Evolutionary conservation across 2,888 invertebrate genomes (phyloP).

Genomic region (Thera britannica): DNA sequence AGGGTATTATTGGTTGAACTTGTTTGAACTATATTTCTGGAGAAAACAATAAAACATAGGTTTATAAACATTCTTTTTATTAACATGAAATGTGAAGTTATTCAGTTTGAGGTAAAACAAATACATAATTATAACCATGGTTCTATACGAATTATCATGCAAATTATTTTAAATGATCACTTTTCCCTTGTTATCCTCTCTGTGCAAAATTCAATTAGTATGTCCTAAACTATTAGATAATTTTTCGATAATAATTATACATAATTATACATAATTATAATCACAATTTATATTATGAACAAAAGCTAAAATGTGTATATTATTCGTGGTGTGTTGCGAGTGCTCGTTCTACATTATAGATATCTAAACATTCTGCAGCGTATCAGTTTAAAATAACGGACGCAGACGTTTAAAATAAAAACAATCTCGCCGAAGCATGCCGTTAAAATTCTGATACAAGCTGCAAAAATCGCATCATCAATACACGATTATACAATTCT

Average conservation of each 20-base stretch:
- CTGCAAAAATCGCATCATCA: conserved; percentile 10
- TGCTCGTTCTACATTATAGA: too few relatives aligned
- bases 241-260: conserved; percentile 27
- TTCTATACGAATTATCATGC: conserved; percentile 27
- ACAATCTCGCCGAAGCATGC: conserved; percentile 3
- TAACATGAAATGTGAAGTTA: conserved; percentile 43
- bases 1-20: neutral
- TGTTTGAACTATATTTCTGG: neutral
- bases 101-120: conserved; percentile 13
- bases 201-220: conserved; percentile 14
- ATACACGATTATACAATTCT: conserved; percentile 15
- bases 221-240: conserved; percentile 17
- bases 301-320: conserved; percentile 23
- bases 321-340: neutral
- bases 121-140: conserved; percentile 27
- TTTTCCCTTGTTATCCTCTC: conserved; percentile 4
- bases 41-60: conserved; percentile 24
- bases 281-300: conserved; percentile 16
- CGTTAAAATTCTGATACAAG: conserved; percentile 7
- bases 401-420: neutral
- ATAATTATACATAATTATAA: conserved; percentile 7
- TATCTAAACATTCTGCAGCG: neutral
- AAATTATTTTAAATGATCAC: conserved; percentile 27
- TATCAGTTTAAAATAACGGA: conserved; percentile 4
- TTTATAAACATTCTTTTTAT: conserved; percentile 50